Conservation (phyloP, 1,140 invertebrate species). For the Psix sp. region DNA sequence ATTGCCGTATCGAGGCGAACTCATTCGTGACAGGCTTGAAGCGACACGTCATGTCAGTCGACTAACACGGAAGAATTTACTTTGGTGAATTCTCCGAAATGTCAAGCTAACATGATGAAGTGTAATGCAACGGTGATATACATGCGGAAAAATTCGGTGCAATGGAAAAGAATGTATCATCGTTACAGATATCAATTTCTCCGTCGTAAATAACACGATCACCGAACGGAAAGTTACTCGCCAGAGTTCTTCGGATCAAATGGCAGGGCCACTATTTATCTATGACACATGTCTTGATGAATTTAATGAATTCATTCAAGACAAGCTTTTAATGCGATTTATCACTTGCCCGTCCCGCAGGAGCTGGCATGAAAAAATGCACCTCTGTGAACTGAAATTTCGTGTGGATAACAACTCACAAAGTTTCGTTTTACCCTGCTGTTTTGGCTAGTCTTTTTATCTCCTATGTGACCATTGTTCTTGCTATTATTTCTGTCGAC, state of each 20-base stretch:
- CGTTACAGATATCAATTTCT: slow-evolving; percentile 31
- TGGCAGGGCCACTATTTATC: background rate
- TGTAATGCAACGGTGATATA: slow-evolving; percentile 23
- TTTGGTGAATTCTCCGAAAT: slow-evolving; percentile 14
- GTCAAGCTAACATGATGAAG: slow-evolving; percentile 23
- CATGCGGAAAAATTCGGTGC: slow-evolving; percentile 1
- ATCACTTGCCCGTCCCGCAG: background rate
- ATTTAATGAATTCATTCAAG: slow-evolving; percentile 1
- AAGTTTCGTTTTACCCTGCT: background rate
- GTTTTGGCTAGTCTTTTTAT: too few species aligned
- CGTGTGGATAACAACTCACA: background rate
- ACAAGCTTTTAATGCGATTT: background rate
- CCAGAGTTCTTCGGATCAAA: background rate
- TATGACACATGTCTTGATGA: background rate
- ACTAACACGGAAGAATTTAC: slow-evolving; percentile 7
- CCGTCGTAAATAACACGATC: slow-evolving; percentile 10
- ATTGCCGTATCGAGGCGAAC: background rate
- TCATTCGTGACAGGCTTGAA: slow-evolving; percentile 13
- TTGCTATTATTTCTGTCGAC: slow-evolving; percentile 1
- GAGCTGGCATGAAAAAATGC: too few species aligned
- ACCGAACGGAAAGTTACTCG: slow-evolving; percentile 3
- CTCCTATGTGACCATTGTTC: background rate
- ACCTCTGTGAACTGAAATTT: too few species aligned
- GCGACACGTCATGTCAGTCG: slow-evolving; percentile 11
- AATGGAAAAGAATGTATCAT: slow-evolving; percentile 28